Evolutionary conservation across 1,140 invertebrate species (phyloP), one percentile per base, ranked within the genome.

Genomic region (Orius laevigatus): DNA sequence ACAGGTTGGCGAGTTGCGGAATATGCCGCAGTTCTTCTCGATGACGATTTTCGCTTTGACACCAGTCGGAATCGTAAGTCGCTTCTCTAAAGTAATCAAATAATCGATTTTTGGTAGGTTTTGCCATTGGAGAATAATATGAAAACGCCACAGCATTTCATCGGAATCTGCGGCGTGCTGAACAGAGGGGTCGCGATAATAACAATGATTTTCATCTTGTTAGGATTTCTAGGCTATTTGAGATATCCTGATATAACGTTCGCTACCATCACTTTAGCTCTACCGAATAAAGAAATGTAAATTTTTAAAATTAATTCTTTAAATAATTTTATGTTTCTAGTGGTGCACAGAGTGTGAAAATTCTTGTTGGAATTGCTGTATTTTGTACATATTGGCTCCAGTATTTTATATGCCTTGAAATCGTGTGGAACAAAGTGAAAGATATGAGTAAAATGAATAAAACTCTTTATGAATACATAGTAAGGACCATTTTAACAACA

Each of bases 361-460:
- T 95, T 34, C 66, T 88, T 32, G 91, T 96, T 60, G 83, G 76
- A 0, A 59, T 92, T 10, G 85, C 88, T 1, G 87, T 96, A 2
- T 94, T 84, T 60, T 84, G 88, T 59, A 90, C 88, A 0, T 96
- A 92, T 63, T 87, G 84, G n/a, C 72, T 98, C 35, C 93, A 98
- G 44, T 89, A 95, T 60, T 98, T 88, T 63, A 91, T 98, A 1
- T 92, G 91, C 59, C 64, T 86, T 14, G 83, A 86, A 58, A 87
- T 86, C 51, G 74, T 69, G 35, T 85, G 82, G 82, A 74, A 73
- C 58, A 66, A 63, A 25, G 68, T 86, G 33, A 85, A 86, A 59
- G 73, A 81, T 1, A 71, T 67, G 47, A 84, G 74, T 59, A 66
- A 68, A 8, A 79, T 79, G 55, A 71, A 71, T n/a, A 72, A 76